These are phyloP conservation scores for Oceanodroma tethys DNA, from an alignment of 2,113 vertebrate species.

Conservation along the genomic window DNA sequence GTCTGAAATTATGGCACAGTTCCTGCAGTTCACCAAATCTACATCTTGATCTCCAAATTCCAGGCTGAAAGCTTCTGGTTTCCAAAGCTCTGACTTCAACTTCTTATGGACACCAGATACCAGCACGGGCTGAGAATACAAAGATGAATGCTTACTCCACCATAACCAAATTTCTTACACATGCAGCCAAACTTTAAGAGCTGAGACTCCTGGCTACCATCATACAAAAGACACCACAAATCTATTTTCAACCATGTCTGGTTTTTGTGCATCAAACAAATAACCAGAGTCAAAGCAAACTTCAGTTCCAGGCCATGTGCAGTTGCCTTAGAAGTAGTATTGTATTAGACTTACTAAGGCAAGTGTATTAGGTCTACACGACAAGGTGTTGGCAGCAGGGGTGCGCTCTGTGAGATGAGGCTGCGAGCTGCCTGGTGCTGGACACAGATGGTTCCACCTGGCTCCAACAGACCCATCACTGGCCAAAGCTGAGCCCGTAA, in stretches of 20 bases:
- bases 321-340: neutral
- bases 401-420: neutral
- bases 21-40: constrained; percentile 97
- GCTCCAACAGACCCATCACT: neutral
- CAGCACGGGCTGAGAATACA: constrained; percentile 89
- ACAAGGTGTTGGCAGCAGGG: neutral
- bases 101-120: constrained; percentile 96
- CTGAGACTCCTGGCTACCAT: neutral
- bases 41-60: constrained; percentile 99
- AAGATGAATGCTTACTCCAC: constrained; percentile 62
- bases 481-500: neutral
- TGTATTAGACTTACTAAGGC: neutral
- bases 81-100: constrained; percentile 88
- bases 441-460: neutral
- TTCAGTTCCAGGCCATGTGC: neutral
- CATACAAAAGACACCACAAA: neutral
- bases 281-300: constrained; percentile 2
- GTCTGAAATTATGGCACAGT: constrained; percentile 96
- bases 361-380: neutral
- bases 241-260: neutral
- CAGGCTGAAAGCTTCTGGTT: constrained; percentile 92
- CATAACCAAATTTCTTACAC: constrained; percentile 36
- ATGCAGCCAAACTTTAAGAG: constrained; percentile 31
- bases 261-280: neutral
- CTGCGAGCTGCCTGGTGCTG: neutral